phyloP scores from a whole-genome alignment of 2,113 vertebrate species.

The Gobiocypris rarus region DNA sequence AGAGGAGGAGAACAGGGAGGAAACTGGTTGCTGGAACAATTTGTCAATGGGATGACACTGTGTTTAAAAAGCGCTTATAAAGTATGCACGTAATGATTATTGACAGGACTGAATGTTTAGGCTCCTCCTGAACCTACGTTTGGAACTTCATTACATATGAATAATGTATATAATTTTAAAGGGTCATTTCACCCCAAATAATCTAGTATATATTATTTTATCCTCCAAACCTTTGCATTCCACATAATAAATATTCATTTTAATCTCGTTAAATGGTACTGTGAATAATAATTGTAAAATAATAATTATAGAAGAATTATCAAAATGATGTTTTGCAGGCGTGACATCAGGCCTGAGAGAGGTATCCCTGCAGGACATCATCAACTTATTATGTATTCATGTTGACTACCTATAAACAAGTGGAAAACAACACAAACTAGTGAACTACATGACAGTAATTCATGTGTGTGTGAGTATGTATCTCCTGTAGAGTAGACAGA shows the following conservation, averaged over 20 bases:
- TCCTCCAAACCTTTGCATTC: not conserved
- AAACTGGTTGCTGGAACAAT: too few species aligned
- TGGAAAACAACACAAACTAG: not conserved
- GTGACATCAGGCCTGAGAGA: not conserved
- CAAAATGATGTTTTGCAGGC: not conserved
- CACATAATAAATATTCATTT: not conserved
- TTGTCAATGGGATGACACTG: too few species aligned
- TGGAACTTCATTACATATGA: too few species aligned
- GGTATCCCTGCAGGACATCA: not conserved
- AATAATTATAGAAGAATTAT: not conserved
- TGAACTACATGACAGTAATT: not conserved
- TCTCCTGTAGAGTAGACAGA: conserved; percentile 14
- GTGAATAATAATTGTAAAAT: not conserved
- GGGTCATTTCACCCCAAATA: not conserved
- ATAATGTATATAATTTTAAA: too few species aligned
- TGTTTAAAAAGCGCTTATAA: too few species aligned
- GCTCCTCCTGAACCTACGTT: too few species aligned
- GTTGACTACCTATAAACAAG: not conserved
- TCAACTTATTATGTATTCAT: conserved; percentile 20
- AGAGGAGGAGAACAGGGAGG: too few species aligned
- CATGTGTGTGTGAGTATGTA: not conserved
- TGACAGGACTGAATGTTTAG: too few species aligned
- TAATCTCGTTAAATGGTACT: not conserved
- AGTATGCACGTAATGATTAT: too few species aligned
- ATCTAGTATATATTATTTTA: too few species aligned